Base-by-base conservation (phyloP, 1,140 invertebrate species). In the Meloidogyne floridensis region DNA sequence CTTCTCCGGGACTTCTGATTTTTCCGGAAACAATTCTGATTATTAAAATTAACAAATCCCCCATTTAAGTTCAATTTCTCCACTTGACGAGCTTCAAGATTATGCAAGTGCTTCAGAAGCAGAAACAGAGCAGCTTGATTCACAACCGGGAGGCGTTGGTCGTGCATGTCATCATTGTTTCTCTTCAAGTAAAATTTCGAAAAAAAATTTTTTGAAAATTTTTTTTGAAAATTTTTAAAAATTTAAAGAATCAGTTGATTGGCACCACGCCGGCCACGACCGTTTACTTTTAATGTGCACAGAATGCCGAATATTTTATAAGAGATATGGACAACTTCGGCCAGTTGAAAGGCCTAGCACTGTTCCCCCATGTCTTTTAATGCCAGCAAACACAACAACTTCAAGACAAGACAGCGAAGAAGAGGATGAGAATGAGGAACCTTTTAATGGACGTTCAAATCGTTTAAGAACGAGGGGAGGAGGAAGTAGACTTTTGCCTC, bases 71-170 rank as follows among this genome's bases (percentile, higher is more conserved):
- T 74, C 53, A 20, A 18, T n/a, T 5, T 54, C 43, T 8, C 65
- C 77, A 6, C 59, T 78, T 70, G 59, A 81, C 3, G 89, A 89
- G 10, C 83, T 85, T 42, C 81, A 83, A 69, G 88, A 90, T 70
- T 88, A 89, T 56, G 87, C 78, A 32, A 88, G 85, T 15, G 85
- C 86, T 3, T 88, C 96, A 92, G 96, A 97, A 87, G 94, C 94
- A 90, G 96, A 94, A 81, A 95, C 96, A 90, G 95, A 96, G 96
- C 91, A 96, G 94, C 90, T 95, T 8, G 95, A 91, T 95, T 95
- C 80, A 92, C 94, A 84, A 94, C 94, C 85, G 95, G 95, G 80
- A 92, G 94, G 84, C 93, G 94, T 85, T 92, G 90, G 53, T 72
- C 82, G 79, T 91, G 92, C 87, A 87, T 93, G 92, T 84, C 90